phyloP scores from a whole-genome alignment of 2,797 vertebrate species.

The Xenentodon cancila region DNA sequence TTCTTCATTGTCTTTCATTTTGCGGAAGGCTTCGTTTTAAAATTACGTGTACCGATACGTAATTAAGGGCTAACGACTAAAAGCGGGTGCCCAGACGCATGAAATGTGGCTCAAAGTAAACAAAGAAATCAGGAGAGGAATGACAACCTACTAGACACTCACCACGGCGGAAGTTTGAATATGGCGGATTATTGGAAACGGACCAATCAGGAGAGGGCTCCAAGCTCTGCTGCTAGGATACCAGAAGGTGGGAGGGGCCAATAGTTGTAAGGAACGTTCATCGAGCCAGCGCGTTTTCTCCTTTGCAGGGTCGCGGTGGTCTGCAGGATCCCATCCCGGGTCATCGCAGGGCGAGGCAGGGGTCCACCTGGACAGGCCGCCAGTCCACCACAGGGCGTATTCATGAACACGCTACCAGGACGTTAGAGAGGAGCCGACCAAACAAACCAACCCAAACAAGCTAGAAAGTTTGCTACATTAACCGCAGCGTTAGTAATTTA shows the following conservation, averaged over 20 bases:
- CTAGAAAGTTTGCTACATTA: too few relatives aligned
- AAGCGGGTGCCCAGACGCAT: not conserved
- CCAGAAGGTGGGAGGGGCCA: conserved; percentile 52
- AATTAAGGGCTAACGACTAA: not conserved
- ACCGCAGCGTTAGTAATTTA: too few relatives aligned
- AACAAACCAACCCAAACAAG: too few relatives aligned
- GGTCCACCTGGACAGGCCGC: too few relatives aligned
- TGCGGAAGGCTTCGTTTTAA: not conserved
- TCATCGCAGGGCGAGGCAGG: too few relatives aligned
- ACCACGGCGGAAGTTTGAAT: conserved; percentile 80
- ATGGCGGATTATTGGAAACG: conserved; percentile 73
- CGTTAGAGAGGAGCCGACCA: too few relatives aligned
- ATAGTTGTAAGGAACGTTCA: not conserved
- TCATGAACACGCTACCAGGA: too few relatives aligned
- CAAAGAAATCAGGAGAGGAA: conserved; percentile 54
- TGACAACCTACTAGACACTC: conserved; percentile 53
- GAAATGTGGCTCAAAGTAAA: conserved; percentile 27
- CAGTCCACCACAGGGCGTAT: too few relatives aligned
- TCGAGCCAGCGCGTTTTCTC: too few relatives aligned
- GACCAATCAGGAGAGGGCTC: conserved; percentile 67
- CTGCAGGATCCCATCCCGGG: too few relatives aligned
- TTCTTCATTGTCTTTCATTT: conserved; percentile 75
- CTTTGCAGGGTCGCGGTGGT: too few relatives aligned
- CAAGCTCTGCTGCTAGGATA: conserved; percentile 27
- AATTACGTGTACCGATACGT: not conserved